A percentile compares a stretch with the other conserved stretches of the same genome.
Conservation (phyloP, 2,113 vertebrate genomes). For the Thryonomys swinderianus region DNA sequence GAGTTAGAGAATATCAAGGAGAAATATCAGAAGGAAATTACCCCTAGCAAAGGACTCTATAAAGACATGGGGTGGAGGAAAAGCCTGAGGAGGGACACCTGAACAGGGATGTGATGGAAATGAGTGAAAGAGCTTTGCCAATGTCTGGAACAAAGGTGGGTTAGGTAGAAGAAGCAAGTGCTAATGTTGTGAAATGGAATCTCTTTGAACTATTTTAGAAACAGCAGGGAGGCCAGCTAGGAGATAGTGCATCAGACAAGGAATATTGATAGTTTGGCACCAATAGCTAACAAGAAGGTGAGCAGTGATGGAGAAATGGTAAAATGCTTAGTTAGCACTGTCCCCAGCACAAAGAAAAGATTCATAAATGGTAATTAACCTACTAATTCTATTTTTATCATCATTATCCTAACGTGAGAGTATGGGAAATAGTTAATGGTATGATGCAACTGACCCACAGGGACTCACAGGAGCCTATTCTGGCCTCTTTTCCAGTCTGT, state of each 20-base stretch:
- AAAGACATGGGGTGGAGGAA: not conserved
- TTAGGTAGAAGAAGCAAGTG: not conserved
- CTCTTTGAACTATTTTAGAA: not conserved
- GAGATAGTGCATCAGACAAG: not conserved
- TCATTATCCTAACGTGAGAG: not conserved
- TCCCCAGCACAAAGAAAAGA: not conserved
- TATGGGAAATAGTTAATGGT: not conserved
- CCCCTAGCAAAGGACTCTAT: not conserved
- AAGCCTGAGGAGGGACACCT: not conserved
- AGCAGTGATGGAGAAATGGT: slow-evolving; percentile 16
- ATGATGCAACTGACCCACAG: not conserved
- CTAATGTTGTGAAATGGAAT: not conserved
- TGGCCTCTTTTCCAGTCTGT: slow-evolving; percentile 3
- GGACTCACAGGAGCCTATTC: not conserved
- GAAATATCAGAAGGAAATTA: not conserved
- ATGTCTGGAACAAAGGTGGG: not conserved
- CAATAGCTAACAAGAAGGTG: not conserved
- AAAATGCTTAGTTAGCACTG: not conserved
- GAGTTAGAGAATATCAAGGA: not conserved
- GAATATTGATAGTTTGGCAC: not conserved
- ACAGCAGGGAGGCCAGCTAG: not conserved
- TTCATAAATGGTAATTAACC: not conserved
- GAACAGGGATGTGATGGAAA: not conserved
- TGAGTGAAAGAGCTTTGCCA: not conserved
- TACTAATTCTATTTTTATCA: not conserved